Percentiles rank a stretch among this genome's conserved stretches.
Conservation (phyloP, 2,797 vertebrate genomes). For the Myotis vivesi region DNA sequence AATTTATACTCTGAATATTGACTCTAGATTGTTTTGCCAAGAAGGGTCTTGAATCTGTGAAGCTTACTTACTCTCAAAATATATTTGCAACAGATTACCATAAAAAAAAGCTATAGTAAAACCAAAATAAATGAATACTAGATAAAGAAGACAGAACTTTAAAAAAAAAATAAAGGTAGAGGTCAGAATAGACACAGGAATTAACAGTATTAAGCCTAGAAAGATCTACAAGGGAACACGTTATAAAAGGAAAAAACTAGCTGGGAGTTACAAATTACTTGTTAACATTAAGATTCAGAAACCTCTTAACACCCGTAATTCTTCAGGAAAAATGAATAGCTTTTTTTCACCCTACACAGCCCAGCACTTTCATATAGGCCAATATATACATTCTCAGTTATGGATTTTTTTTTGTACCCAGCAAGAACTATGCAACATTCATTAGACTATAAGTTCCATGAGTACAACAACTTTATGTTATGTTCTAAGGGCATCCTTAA, state of each 20-base stretch:
- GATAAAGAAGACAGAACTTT: background rate
- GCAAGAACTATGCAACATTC: background rate
- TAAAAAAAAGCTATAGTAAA: constrained; percentile 14
- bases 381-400: background rate
- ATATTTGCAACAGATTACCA: background rate
- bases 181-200: background rate
- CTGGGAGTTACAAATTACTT: background rate
- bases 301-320: background rate
- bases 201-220: background rate
- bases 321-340: background rate
- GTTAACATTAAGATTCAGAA: background rate
- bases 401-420: background rate
- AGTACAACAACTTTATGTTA: background rate
- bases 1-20: background rate
- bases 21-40: background rate
- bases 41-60: background rate
- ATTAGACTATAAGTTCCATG: background rate
- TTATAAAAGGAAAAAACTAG: background rate
- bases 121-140: background rate
- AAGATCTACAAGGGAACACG: background rate
- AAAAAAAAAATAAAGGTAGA: background rate
- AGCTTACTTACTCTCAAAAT: constrained; percentile 5
- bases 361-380: background rate
- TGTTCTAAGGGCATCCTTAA: background rate
- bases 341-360: background rate